Base-by-base conservation (phyloP, 2,888 invertebrate genomes). In the Caenorhabditis drosophilae region DNA sequence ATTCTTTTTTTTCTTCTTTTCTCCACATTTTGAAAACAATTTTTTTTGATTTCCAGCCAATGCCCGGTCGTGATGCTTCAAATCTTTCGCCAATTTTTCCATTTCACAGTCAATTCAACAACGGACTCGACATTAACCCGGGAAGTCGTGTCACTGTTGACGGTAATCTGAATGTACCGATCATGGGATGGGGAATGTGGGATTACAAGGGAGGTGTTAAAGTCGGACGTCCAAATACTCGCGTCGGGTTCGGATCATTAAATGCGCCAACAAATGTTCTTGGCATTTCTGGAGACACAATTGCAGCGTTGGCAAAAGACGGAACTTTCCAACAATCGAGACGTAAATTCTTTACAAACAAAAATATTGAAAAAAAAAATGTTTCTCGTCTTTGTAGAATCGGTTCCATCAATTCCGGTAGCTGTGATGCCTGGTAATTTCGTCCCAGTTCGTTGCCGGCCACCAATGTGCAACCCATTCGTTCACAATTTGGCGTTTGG, bases 401-500 rank as follows among this genome's bases (percentile, higher is more conserved):
- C 55, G 22, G 70, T 77, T 15, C 77, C 77, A 2, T 70, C 77
- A 3, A 67, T 78, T 16, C 79, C 79, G 0, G 77, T 80, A 2
- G 72, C 76, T 1, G 76, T 76, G 9, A 62, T 80, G 15, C 79
- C 80, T n/a, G 76, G 78, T 16, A 78, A 77, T 55, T 79, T 75
- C 40, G 73, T 73, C 2, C 80, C 79, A 2, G 62, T 80, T 34
- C 64, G 74, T 11, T 80, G 79, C 52, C 77, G 78, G 36, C 78
- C 79, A 23, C 80, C 79, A 15, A 70, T 79, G 58, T 80, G 80
- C 50, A 80, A 80, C 53, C 79, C 78, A 40, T 80, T 80, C 53
- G 75, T 79, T 20, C 75, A 78, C 55, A 79, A 76, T 38, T 45
- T 74, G 45, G 80, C 70, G 11, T 73, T 77, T 36, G 78, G 79